These are phyloP conservation scores for Limnodromus scolopaceus DNA, from an alignment of 2,797 vertebrate species.

Conservation along the genomic window DNA sequence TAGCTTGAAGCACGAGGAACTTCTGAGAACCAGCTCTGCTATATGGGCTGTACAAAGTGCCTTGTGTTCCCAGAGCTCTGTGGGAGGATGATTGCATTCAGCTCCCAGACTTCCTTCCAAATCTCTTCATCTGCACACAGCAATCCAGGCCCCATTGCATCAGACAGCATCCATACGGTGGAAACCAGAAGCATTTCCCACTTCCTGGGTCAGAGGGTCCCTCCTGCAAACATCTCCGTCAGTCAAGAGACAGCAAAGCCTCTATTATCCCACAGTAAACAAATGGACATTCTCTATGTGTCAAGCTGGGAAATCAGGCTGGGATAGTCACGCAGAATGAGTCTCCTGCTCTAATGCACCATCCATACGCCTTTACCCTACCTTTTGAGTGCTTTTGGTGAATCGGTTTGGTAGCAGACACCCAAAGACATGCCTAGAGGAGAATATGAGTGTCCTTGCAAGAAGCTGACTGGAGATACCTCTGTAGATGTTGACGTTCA, in stretches of 20 bases:
- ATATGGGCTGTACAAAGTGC: neutral
- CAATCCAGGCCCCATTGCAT: neutral
- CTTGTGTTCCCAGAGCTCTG: neutral
- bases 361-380: fast-evolving
- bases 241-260: neutral
- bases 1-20: neutral
- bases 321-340: neutral
- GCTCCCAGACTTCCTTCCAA: neutral
- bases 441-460: neutral
- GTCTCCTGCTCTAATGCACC: neutral
- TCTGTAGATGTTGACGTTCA: neutral
- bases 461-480: neutral
- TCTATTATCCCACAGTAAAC: neutral
- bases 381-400: neutral
- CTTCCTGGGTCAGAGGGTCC: neutral
- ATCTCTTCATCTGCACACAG: neutral
- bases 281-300: fast-evolving
- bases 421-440: neutral
- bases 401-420: neutral
- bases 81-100: neutral
- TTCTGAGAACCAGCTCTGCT: neutral
- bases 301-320: neutral
- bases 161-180: fast-evolving
- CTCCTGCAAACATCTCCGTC: neutral
- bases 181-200: neutral